Conservation (phyloP, 2,113 vertebrate genomes). For the Orthonyx spaldingii region DNA sequence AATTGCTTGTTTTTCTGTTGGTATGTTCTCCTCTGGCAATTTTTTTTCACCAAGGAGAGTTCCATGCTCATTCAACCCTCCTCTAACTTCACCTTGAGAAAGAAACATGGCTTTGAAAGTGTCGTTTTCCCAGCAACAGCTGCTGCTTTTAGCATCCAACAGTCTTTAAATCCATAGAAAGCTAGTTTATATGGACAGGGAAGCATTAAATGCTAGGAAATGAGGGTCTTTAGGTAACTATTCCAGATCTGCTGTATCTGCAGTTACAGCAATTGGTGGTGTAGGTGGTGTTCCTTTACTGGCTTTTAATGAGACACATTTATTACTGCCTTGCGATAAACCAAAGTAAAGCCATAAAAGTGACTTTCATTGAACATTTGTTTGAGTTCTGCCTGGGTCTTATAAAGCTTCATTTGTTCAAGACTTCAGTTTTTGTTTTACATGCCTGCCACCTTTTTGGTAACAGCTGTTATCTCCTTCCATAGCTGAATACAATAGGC, state of each 20-base stretch:
- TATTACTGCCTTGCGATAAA: conserved; percentile 68
- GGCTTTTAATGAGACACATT: conserved; percentile 67
- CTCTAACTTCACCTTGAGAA: conserved; percentile 45
- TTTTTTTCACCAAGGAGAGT: not conserved
- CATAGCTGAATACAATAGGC: not conserved
- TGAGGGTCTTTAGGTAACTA: conserved; percentile 64
- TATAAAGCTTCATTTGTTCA: conserved; percentile 58
- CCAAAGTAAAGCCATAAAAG: conserved; percentile 60
- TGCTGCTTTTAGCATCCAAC: conserved; percentile 59
- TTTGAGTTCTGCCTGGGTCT: conserved; percentile 53
- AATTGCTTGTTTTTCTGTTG: conserved; percentile 17
- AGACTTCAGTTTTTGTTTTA: conserved; percentile 11
- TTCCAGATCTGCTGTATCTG: conserved; percentile 63
- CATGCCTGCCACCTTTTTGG: conserved; percentile 16
- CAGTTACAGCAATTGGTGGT: conserved; percentile 45
- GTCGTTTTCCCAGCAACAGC: conserved; percentile 47
- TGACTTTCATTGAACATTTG: conserved; percentile 65
- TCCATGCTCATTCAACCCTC: conserved; percentile 12
- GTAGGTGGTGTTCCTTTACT: conserved; percentile 65
- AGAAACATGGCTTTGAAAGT: conserved; percentile 34
- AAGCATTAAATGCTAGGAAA: conserved; percentile 66
- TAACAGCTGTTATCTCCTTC: conserved; percentile 59
- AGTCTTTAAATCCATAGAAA: conserved; percentile 60
- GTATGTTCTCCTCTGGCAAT: not conserved
- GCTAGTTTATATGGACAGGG: conserved; percentile 50